phyloP scores from a whole-genome alignment of 2,113 vertebrate genomes.

The Mormyrus lacerda region DNA sequence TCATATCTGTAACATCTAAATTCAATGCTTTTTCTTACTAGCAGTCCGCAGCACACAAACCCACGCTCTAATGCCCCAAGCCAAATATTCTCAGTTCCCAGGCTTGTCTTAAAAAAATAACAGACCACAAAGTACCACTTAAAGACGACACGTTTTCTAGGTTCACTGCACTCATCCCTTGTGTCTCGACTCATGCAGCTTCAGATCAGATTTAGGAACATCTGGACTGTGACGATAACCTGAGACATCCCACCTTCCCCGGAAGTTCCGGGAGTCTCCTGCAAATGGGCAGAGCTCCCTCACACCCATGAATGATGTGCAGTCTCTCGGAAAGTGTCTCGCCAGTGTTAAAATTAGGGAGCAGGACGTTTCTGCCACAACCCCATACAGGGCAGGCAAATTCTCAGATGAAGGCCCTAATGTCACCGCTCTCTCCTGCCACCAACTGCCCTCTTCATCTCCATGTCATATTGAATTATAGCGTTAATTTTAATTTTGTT shows the following conservation, averaged over 20 bases:
- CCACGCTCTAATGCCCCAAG: not conserved
- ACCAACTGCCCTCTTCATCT: too few relatives aligned
- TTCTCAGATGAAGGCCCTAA: not conserved
- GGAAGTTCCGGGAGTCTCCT: not conserved
- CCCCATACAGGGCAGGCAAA: not conserved
- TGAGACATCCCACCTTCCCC: not conserved
- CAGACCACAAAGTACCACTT: not conserved
- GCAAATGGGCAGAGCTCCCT: not conserved
- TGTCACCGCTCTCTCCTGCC: too few relatives aligned
- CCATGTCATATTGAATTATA: too few relatives aligned
- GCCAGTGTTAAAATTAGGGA: not conserved
- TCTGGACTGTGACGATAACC: not conserved
- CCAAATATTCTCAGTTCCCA: not conserved
- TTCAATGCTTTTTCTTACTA: not conserved
- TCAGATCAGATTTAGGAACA: not conserved
- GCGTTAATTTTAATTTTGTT: too few relatives aligned
- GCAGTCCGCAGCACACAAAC: not conserved
- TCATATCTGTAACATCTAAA: not conserved
- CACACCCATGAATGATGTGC: not conserved
- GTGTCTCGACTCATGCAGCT: not conserved
- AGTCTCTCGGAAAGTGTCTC: too few relatives aligned
- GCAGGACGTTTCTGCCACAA: not conserved
- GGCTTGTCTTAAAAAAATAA: not conserved
- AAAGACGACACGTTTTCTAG: not conserved
- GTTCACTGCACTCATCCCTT: not conserved